Conservation (phyloP, 1,140 invertebrate genomes). For the Mercenaria mercenaria region DNA sequence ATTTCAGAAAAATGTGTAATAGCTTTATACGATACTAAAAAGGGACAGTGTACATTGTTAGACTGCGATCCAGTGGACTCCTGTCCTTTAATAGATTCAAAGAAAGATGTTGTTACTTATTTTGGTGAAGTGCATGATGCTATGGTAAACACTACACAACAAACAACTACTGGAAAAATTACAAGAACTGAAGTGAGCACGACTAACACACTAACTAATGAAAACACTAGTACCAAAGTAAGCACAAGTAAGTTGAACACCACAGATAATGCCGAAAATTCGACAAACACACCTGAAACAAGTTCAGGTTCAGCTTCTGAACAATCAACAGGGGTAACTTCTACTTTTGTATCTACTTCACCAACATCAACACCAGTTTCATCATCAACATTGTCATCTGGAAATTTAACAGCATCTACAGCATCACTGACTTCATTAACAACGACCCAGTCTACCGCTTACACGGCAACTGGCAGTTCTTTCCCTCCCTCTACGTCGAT, state of each 20-base stretch:
- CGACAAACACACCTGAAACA: neutral
- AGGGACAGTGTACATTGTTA: neutral
- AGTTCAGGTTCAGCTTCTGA: neutral
- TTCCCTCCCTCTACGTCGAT: neutral
- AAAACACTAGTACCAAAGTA: neutral
- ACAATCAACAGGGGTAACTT: neutral
- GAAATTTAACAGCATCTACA: neutral
- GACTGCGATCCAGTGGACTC: too few species aligned
- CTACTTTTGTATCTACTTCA: neutral
- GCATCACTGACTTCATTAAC: neutral
- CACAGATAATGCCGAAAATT: neutral
- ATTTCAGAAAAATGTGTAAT: too few species aligned
- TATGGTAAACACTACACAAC: neutral
- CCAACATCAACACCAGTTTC: neutral
- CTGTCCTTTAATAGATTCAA: too few species aligned
- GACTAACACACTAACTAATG: neutral
- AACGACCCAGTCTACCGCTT: neutral
- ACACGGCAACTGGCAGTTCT: neutral
- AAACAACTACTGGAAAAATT: neutral
- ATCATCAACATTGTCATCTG: conserved; percentile 8
- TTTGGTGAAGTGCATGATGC: neutral
- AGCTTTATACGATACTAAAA: neutral
- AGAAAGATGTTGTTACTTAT: too few species aligned
- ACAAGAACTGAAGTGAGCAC: neutral
- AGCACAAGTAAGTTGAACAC: neutral